phyloP scores from a whole-genome alignment of 35 echinoderm and acorn worm genomes.

The Apostichopus parvimensis region DNA sequence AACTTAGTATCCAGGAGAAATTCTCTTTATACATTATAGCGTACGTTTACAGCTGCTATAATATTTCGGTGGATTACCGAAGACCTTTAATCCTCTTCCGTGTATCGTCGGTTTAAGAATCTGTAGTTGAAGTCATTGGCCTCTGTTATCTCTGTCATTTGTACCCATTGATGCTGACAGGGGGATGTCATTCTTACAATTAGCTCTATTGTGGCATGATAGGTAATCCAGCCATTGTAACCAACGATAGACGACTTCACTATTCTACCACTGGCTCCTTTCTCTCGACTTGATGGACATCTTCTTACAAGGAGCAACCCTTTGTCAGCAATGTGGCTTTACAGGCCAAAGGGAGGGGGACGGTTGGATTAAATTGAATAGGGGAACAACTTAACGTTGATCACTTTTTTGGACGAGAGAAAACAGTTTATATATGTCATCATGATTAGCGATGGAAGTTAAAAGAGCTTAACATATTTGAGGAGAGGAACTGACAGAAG shows the following conservation, averaged over 20 bases:
- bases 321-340: neutral
- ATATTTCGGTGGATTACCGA: no score
- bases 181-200: slow-evolving; percentile 6
- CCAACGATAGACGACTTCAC: neutral
- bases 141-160: neutral
- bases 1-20: no score
- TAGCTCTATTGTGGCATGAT: slow-evolving; percentile 28
- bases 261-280: neutral
- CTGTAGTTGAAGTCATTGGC: neutral
- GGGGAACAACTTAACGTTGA: slow-evolving; percentile 18
- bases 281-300: neutral
- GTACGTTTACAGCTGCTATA: no score
- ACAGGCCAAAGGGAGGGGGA: neutral
- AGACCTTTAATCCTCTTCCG: neutral
- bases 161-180: neutral
- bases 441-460: slow-evolving; percentile 3
- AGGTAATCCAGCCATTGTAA: neutral
- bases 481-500: neutral
- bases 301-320: neutral
- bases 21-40: no score
- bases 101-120: neutral
- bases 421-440: slow-evolving; percentile 39
- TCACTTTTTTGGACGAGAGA: slow-evolving; percentile 20
- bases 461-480: slow-evolving; percentile 9
- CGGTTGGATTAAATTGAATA: neutral